These are phyloP conservation scores for Mycteria americana DNA, from an alignment of 2,797 vertebrate species.

Conservation along the genomic window DNA sequence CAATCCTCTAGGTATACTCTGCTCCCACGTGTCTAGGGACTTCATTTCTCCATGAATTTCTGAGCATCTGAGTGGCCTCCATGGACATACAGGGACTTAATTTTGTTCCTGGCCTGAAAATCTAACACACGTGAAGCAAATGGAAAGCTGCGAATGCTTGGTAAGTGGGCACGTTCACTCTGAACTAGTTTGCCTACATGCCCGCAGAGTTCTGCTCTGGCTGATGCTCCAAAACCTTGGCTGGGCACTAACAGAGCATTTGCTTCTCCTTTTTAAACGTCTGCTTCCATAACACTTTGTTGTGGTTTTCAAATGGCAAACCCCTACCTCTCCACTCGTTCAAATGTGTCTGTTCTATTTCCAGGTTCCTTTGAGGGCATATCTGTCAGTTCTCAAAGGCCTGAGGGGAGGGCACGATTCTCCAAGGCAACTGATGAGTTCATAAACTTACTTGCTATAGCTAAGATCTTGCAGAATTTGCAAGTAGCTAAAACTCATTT, in stretches of 20 bases:
- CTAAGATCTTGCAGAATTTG: not conserved
- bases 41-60: not conserved
- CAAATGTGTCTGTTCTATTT: not conserved
- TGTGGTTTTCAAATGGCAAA: not conserved
- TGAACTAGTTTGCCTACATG: rapidly evolving
- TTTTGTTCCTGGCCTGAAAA: not conserved
- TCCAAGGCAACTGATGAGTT: not conserved
- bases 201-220: not conserved
- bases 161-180: rapidly evolving
- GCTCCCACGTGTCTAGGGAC: not conserved
- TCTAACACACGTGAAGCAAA: rapidly evolving
- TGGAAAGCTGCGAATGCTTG: rapidly evolving
- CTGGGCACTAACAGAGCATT: not conserved
- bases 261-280: not conserved
- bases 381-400: not conserved
- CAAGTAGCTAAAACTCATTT: not conserved
- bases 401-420: not conserved
- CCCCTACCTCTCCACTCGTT: not conserved
- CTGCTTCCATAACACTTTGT: not conserved
- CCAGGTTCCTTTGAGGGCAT: not conserved
- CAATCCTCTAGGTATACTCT: not conserved
- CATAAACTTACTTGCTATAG: rapidly evolving
- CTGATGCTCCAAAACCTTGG: not conserved
- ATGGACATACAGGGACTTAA: rapidly evolving
- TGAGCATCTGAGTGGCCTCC: not conserved